phyloP scores from a whole-genome alignment of 1,140 invertebrate species.

The Brachionus calyciflorus region DNA sequence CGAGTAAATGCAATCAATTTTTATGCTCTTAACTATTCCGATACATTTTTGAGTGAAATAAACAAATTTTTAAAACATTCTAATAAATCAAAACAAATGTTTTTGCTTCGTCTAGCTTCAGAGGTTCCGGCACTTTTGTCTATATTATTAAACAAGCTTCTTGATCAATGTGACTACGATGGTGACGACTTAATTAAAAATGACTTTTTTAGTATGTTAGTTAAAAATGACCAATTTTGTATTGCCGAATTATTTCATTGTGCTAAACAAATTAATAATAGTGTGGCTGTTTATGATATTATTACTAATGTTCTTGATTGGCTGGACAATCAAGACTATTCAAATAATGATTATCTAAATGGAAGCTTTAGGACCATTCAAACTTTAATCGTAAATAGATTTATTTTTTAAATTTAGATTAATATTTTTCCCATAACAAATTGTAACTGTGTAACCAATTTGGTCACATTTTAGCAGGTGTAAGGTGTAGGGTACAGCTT shows the following conservation, averaged over 20 bases:
- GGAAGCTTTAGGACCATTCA: background rate
- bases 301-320: background rate
- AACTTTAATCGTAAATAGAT: background rate
- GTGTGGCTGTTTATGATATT: conserved; percentile 20
- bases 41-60: background rate
- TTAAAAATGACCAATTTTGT: background rate
- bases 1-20: conserved; percentile 34
- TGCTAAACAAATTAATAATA: conserved; percentile 13
- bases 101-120: background rate
- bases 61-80: conserved; percentile 6
- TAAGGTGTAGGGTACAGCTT: no score
- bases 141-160: background rate
- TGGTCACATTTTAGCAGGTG: no score
- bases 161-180: background rate
- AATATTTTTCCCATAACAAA: no score
- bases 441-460: no score
- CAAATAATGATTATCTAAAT: background rate
- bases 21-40: conserved; percentile 9
- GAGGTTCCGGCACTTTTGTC: background rate
- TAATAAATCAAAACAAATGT: background rate
- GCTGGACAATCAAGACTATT: conserved; percentile 2
- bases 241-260: background rate
- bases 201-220: background rate
- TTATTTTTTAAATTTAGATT: background rate
- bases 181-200: background rate